phyloP scores from a whole-genome alignment of 2,888 invertebrate genomes.

The Capitulum mitella region DNA sequence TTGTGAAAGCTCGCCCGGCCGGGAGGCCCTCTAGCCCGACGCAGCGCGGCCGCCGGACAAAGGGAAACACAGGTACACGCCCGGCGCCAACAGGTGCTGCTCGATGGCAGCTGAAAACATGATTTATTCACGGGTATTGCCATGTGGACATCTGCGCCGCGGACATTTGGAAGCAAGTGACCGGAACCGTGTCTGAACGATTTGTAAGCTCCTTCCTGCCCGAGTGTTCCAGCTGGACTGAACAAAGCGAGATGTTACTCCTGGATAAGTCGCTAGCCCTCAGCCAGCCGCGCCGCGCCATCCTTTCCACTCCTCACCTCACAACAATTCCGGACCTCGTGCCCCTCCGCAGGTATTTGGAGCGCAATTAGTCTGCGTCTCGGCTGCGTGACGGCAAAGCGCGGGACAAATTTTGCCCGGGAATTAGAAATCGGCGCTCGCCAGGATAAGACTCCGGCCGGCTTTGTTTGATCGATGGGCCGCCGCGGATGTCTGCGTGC shows the following conservation, averaged over 20 bases:
- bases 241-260: too few species aligned
- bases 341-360: neutral
- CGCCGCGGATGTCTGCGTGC: neutral
- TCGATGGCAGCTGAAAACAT: neutral
- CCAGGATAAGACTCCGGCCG: neutral
- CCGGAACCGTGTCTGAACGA: neutral
- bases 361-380: neutral
- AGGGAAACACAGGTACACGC: neutral
- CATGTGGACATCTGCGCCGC: neutral
- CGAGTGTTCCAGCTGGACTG: too few species aligned
- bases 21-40: neutral
- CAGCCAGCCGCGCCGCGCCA: too few species aligned
- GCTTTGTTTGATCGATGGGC: neutral
- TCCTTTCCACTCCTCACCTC: neutral
- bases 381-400: neutral
- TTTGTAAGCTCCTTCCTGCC: too few species aligned
- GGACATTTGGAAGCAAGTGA: neutral
- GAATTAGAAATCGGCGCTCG: neutral
- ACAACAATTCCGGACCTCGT: neutral
- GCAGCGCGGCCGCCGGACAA: neutral
- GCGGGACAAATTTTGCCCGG: neutral
- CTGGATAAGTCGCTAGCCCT: too few species aligned
- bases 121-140: neutral
- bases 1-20: neutral
- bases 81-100: neutral